Evolutionary conservation across 1,140 invertebrate genomes (phyloP), one percentile per base, ranked within the genome.

Genomic region (Calephelis nemesis): DNA sequence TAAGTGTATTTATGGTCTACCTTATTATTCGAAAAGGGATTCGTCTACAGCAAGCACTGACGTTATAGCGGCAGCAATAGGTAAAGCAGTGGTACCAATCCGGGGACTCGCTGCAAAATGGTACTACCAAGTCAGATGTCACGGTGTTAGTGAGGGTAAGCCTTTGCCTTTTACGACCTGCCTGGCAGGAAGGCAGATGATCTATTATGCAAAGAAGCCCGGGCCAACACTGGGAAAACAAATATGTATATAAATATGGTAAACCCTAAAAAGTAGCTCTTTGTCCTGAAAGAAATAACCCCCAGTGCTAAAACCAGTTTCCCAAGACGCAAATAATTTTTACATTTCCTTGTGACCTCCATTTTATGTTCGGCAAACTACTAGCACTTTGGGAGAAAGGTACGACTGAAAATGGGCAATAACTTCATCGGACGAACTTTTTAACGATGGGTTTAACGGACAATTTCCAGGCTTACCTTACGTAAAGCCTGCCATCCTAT

Each of bases 281-380:
- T 54, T 54, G 2, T 8, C 7, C 10, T 45, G 4, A 45, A 45
- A 9, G 8, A 45, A 45, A 45, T 7, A 42, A 54, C 49, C 49
- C 15, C 10, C 13, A 50, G 50, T 19, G 10, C 0, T 10, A 52
- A 54, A 54, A 19, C 0, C 5, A 13, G 15, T 52, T 52, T 54
- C 50, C 50, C 50, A 19, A 54, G 50, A 15, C 52, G 19, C 7
- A 54, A 19, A 58, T 58, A 58, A 39, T 58, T 58, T 58, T 58
- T 58, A 58, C 52, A 58, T 58, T 30, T 58, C 52, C 19, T 9
- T 30, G 52, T 58, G 52, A 58, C 52, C 52, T 58, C 52, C 19
- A 58, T 58, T 58, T 58, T 58, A 58, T 58, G 52, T 15, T 11
- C 19, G 52, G 10, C 13, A 58, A 58, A 58, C 52, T 58, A 58